Evolutionary conservation across 64 coral and sea anemone species (phyloP), one percentile per base, ranked within the genome.

Genomic region (Montipora capricornis): DNA sequence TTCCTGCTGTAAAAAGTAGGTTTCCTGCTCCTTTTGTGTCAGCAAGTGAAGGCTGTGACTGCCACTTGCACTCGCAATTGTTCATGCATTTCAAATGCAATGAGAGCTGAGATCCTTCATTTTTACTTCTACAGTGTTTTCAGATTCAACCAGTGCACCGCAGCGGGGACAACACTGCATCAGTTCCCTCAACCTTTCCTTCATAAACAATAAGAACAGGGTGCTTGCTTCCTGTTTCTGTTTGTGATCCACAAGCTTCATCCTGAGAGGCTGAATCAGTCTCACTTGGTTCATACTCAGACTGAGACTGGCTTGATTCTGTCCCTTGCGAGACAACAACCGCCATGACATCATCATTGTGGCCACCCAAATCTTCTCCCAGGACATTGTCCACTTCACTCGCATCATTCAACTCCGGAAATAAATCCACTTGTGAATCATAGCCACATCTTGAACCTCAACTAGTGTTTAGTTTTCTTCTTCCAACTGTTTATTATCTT

Each of bases 11-110:
- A 59, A 87, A 24, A 3, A 66, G 51, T 3, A 93, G 49, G 51
- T 93, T 93, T 61, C 91, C 74, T 45, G 44, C 82, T n/a, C 81
- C 81, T 85, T 87, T 92, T n/a, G 44, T 85, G 69, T 87, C 20
- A 68, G 6, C 20, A 5, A 92, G 15, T 4, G 67, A 10, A 14
- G 91, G 81, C 46, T 92, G 81, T 47, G 91, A 92, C 64, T 92
- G 62, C 91, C 81, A 92, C 48, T 52, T 45, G 66, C 86, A 74
- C 0, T 47, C 17, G 73, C 71, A 92, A 26, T 61, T 59, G 78
- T 67, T 85, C 20, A 92, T 76, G 14, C 91, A 92, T 16, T 20
- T 92, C 37, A 92, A 46, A 44, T 81, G 85, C 13, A 85, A 37
- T 7, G 91, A 58, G 11, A 92, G 80, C 48, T 83, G 80, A 11